These are phyloP conservation scores for Trichogramma pretiosum DNA, from an alignment of 1,140 invertebrate genomes.

Conservation along the genomic window DNA sequence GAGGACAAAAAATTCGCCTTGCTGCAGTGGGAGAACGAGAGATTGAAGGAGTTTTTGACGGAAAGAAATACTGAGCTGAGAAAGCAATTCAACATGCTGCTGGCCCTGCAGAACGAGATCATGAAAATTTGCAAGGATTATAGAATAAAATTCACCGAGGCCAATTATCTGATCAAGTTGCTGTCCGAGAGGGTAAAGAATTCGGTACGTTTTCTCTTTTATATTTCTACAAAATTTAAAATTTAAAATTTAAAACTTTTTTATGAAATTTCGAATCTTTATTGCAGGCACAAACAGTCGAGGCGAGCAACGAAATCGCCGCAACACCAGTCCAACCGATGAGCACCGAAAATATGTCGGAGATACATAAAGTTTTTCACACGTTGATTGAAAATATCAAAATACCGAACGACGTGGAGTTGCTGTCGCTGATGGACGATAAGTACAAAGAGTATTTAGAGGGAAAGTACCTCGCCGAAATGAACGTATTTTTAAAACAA, in stretches of 20 bases:
- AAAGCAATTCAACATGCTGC: neutral
- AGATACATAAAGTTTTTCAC: too few relatives aligned
- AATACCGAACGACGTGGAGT: neutral
- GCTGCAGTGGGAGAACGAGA: neutral
- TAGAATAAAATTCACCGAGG: neutral
- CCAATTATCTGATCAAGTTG: neutral
- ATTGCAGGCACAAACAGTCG: too few relatives aligned
- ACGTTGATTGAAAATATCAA: too few relatives aligned
- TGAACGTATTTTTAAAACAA: neutral
- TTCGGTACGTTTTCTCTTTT: too few relatives aligned
- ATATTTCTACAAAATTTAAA: too few relatives aligned
- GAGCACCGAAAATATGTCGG: too few relatives aligned
- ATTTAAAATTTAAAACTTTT: too few relatives aligned
- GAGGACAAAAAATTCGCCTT: too few relatives aligned
- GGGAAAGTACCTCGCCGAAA: neutral
- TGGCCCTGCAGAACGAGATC: neutral
- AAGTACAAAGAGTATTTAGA: neutral
- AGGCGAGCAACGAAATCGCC: too few relatives aligned
- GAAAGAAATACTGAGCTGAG: neutral
- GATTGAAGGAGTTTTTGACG: neutral
- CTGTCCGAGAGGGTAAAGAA: too few relatives aligned
- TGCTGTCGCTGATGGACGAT: neutral
- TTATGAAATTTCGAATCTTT: too few relatives aligned
- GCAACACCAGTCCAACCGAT: too few relatives aligned
- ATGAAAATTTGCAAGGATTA: conserved; percentile 1